Evolutionary conservation across 2,888 invertebrate genomes (phyloP).

Genomic region (Hedya salicella): DNA sequence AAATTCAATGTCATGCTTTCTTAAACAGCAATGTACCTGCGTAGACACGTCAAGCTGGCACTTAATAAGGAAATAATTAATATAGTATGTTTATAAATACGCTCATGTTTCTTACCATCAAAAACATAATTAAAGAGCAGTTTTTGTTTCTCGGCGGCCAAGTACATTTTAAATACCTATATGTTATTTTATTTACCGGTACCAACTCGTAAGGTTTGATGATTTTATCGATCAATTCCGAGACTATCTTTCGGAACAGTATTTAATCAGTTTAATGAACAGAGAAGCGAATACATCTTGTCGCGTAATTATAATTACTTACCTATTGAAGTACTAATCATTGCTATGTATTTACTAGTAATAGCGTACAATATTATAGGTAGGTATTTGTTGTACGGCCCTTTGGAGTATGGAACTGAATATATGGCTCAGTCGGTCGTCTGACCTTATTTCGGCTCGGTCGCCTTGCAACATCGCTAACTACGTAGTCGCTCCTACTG

Average conservation of each 20-base stretch:
- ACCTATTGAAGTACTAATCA: too few relatives aligned
- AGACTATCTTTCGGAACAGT: too few relatives aligned
- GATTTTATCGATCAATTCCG: too few relatives aligned
- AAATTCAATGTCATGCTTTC: conserved; percentile 7
- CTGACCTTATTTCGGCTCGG: conserved; percentile 17
- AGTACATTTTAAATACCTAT: neutral
- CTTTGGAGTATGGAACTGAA: neutral
- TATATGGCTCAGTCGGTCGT: conserved; percentile 5
- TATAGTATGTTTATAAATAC: neutral
- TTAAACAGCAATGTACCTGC: neutral
- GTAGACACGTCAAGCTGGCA: neutral
- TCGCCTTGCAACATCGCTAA: conserved; percentile 19
- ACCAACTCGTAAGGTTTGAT: neutral
- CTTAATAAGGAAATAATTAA: conserved; percentile 19
- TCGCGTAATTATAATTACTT: too few relatives aligned
- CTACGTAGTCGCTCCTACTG: conserved; percentile 19
- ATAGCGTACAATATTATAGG: too few relatives aligned
- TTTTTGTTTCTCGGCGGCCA: neutral
- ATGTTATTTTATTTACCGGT: neutral
- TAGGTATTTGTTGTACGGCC: too few relatives aligned
- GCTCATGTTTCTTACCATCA: neutral
- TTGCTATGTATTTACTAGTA: too few relatives aligned
- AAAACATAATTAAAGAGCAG: neutral
- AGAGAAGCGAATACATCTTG: too few relatives aligned
- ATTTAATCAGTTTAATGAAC: too few relatives aligned